Evolutionary conservation across 2,797 vertebrate species (phyloP).

Genomic region (Sebastes iracundus): DNA sequence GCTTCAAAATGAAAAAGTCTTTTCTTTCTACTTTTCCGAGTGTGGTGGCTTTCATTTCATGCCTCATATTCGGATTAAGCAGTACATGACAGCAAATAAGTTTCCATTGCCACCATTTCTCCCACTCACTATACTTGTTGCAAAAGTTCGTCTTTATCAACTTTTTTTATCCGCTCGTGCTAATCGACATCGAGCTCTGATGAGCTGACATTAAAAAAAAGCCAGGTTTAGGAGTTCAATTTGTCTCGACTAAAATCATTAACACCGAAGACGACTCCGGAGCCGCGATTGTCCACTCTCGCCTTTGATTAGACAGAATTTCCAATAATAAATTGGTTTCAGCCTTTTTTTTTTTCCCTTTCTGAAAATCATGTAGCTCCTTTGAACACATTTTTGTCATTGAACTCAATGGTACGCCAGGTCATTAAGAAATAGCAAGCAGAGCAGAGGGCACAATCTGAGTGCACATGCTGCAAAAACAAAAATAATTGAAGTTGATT

Average conservation of each 20-base stretch:
- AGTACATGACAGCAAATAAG: background rate
- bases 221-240: constrained; percentile 11
- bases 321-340: background rate
- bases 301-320: constrained; percentile 46
- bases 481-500: constrained; percentile 71
- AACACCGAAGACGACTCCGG: background rate
- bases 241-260: constrained; percentile 28
- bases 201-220: background rate
- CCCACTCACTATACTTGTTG: background rate
- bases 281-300: constrained; percentile 5
- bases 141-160: background rate
- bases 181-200: constrained; percentile 7
- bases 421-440: constrained; percentile 75
- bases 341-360: background rate
- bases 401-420: constrained; percentile 49
- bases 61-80: constrained; percentile 32
- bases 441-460: constrained; percentile 44
- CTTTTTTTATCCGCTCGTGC: background rate
- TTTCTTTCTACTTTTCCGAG: constrained; percentile 20
- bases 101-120: background rate
- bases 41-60: constrained; percentile 40
- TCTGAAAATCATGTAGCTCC: constrained; percentile 15
- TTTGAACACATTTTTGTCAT: constrained; percentile 54
- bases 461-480: constrained; percentile 52
- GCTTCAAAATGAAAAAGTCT: constrained; percentile 37